These are phyloP conservation scores for Delphinus delphis DNA, from an alignment of 2,113 vertebrate species.

Conservation along the genomic window DNA sequence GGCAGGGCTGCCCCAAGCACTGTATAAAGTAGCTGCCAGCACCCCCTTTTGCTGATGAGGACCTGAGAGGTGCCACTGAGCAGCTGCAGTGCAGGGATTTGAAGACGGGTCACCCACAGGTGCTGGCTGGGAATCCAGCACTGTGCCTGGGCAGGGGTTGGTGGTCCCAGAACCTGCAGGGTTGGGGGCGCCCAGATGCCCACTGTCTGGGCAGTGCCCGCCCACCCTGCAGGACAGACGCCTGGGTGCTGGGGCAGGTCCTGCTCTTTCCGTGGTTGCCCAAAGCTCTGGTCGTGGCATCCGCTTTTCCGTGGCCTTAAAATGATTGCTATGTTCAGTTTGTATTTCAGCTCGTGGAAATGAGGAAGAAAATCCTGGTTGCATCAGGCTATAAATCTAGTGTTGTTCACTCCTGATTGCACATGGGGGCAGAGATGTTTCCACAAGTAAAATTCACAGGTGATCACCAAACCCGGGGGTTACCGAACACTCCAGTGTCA, in stretches of 20 bases:
- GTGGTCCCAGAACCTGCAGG: background rate
- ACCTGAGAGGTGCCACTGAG: background rate
- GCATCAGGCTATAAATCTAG: background rate
- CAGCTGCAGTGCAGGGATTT: background rate
- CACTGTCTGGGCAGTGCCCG: background rate
- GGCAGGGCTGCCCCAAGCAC: background rate
- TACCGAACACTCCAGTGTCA: background rate
- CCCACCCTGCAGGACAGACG: background rate
- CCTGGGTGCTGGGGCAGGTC: rapidly evolving
- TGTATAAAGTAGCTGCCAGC: too few species aligned
- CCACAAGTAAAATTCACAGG: background rate
- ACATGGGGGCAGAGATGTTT: background rate
- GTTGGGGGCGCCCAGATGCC: background rate
- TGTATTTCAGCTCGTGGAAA: background rate
- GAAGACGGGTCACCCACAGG: background rate
- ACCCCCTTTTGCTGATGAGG: background rate
- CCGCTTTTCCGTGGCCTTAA: background rate
- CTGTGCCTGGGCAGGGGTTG: rapidly evolving
- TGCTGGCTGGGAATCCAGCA: too few species aligned
- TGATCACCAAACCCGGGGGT: background rate
- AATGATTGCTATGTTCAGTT: background rate
- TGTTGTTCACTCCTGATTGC: background rate
- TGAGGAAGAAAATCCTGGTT: background rate
- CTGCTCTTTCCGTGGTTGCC: background rate
- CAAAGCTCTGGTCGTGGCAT: background rate